Conservation (phyloP, 2,113 vertebrate species). For the Percopsis transmontana region DNA sequence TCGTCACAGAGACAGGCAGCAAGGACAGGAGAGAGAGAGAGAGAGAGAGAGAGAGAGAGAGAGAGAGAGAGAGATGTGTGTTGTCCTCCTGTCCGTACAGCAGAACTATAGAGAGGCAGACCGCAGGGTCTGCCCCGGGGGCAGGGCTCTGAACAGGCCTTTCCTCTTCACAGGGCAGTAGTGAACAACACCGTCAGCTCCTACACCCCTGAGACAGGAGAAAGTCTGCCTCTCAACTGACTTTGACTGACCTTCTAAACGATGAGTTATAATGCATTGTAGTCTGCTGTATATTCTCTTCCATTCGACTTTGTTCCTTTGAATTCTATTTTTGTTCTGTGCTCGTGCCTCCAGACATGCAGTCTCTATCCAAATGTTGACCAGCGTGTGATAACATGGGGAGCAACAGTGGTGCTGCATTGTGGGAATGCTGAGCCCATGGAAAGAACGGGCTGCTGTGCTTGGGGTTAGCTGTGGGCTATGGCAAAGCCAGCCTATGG, state of each 20-base stretch:
- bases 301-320: not conserved
- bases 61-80: conserved; percentile 4
- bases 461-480: conserved; percentile 3
- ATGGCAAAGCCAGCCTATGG: conserved; percentile 3
- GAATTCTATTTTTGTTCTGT: not conserved
- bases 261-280: not conserved
- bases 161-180: conserved; percentile 49
- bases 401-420: conserved; percentile 19
- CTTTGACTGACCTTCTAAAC: not conserved
- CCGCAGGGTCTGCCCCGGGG: not conserved
- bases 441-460: conserved; percentile 18
- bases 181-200: not conserved
- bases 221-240: not conserved
- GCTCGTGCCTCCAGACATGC: not conserved
- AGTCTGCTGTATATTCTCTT: not conserved
- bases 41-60: not conserved
- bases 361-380: conserved; percentile 17
- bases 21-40: conserved; percentile 7
- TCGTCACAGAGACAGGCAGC: conserved; percentile 19
- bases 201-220: not conserved
- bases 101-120: not conserved
- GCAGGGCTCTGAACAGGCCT: conserved; percentile 32
- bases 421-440: conserved; percentile 33
- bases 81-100: not conserved
- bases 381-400: conserved; percentile 1